These are phyloP conservation scores for Neodiprion lecontei DNA, from an alignment of 1,140 invertebrate species.

Conservation along the genomic window DNA sequence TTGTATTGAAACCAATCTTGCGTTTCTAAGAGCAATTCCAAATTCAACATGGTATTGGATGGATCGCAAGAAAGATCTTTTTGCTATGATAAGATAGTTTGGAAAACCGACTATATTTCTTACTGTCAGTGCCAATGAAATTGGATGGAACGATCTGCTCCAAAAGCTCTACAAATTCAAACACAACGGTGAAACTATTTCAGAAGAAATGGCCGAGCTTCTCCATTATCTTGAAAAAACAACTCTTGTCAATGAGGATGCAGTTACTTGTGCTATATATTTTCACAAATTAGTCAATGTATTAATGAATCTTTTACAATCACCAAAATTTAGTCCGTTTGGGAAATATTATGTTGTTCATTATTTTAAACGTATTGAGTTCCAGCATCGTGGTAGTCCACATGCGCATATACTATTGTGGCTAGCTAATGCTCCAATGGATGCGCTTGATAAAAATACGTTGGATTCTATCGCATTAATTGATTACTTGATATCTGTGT, in stretches of 20 bases:
- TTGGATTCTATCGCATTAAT: slow-evolving; percentile 23
- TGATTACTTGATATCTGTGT: slow-evolving; percentile 31
- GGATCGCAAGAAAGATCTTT: slow-evolving; percentile 50
- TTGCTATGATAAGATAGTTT: slow-evolving; percentile 45
- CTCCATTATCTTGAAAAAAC: slow-evolving; percentile 40
- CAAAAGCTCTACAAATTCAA: slow-evolving; percentile 49
- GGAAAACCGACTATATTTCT: slow-evolving; percentile 44
- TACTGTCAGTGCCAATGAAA: slow-evolving; percentile 43
- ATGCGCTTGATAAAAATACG: slow-evolving; percentile 30
- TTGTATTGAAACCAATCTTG: slow-evolving; percentile 33
- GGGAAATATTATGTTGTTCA: slow-evolving; percentile 36
- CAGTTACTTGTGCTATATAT: slow-evolving; percentile 55
- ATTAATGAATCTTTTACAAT: slow-evolving; percentile 31
- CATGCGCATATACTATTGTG: slow-evolving; percentile 45
- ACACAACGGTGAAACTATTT: slow-evolving; percentile 36
- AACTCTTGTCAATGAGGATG: slow-evolving; percentile 52
- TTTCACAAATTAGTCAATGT: slow-evolving; percentile 50
- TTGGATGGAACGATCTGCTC: slow-evolving; percentile 49
- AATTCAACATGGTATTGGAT: slow-evolving; percentile 41
- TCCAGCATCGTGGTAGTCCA: slow-evolving; percentile 51
- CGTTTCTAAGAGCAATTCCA: slow-evolving; percentile 30
- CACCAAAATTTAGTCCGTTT: slow-evolving; percentile 36
- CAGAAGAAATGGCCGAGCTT: slow-evolving; percentile 26
- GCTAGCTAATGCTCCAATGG: slow-evolving; percentile 43
- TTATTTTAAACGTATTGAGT: slow-evolving; percentile 48